Conservation (phyloP, 2,888 invertebrate species). For the Harpalus rubripes region DNA sequence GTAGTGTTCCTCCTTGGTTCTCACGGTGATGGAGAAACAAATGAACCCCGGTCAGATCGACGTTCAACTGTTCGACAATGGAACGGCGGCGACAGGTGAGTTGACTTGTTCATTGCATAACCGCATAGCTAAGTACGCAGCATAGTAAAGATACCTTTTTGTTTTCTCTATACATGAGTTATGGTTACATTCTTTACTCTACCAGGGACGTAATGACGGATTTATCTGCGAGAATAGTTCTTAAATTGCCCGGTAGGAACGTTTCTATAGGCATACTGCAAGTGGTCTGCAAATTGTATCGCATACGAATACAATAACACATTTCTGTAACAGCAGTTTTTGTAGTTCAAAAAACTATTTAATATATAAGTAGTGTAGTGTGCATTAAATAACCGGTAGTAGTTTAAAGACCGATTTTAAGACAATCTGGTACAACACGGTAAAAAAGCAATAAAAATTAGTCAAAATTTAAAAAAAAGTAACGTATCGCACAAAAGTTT, state of each 20-base stretch:
- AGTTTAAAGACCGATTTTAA: too few species aligned
- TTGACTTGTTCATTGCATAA: slow-evolving; percentile 53
- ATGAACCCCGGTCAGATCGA: slow-evolving; percentile 11
- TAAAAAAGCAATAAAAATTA: too few species aligned
- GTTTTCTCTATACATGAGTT: slow-evolving; percentile 55
- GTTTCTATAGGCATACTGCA: background rate
- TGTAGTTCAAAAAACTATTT: too few species aligned
- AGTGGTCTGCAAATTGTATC: background rate
- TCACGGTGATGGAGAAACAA: slow-evolving; percentile 57
- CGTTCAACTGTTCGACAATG: slow-evolving; percentile 49
- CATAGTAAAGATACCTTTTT: slow-evolving; percentile 56
- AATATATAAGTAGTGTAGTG: too few species aligned
- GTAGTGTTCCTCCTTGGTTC: slow-evolving; percentile 45
- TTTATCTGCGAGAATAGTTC: slow-evolving; percentile 9
- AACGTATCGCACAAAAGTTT: too few species aligned
- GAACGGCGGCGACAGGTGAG: slow-evolving; percentile 50
- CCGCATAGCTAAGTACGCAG: slow-evolving; percentile 28
- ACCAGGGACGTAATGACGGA: slow-evolving; percentile 47
- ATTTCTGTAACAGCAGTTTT: too few species aligned
- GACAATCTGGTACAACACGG: too few species aligned
- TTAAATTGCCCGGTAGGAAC: slow-evolving; percentile 6
- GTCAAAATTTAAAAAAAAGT: too few species aligned
- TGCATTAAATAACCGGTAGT: too few species aligned
- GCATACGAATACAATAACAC: background rate
- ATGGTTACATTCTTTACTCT: slow-evolving; percentile 27